Conservation (phyloP, 2,113 vertebrate species). For the Atlantisia rogersi region DNA sequence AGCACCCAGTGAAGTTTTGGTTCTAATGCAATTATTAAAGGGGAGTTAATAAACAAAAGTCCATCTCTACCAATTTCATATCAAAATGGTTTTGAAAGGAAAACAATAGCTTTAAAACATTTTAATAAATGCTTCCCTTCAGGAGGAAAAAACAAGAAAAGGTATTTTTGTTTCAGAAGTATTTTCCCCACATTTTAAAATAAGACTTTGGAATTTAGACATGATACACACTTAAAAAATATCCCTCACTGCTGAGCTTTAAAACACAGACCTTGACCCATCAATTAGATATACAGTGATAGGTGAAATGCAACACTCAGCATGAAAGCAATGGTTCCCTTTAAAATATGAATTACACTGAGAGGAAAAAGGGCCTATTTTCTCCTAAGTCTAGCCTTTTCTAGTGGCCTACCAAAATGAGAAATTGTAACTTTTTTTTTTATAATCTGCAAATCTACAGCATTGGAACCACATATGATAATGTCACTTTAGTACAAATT, state of each 20-base stretch:
- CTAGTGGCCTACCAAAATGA: background rate
- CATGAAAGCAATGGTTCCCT: background rate
- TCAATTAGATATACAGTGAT: background rate
- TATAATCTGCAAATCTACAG: background rate
- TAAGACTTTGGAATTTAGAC: background rate
- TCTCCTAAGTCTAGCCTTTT: background rate
- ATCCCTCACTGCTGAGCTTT: background rate
- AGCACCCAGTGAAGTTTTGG: background rate
- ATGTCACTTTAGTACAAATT: background rate
- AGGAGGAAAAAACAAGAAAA: background rate
- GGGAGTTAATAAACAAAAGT: background rate
- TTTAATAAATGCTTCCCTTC: background rate
- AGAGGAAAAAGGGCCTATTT: background rate
- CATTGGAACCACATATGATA: background rate
- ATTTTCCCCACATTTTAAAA: background rate
- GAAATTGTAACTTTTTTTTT: background rate
- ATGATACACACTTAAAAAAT: background rate
- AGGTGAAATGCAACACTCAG: background rate
- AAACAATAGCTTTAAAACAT: background rate
- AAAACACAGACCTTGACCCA: background rate
- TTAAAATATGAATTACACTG: constrained; percentile 11
- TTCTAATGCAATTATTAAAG: background rate
- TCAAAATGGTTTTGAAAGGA: background rate
- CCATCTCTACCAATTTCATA: background rate
- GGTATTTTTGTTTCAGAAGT: background rate